Evolutionary conservation across 1,140 invertebrate species (phyloP), one percentile per base, ranked within the genome.

Genomic region (Psilanteris sp.): DNA sequence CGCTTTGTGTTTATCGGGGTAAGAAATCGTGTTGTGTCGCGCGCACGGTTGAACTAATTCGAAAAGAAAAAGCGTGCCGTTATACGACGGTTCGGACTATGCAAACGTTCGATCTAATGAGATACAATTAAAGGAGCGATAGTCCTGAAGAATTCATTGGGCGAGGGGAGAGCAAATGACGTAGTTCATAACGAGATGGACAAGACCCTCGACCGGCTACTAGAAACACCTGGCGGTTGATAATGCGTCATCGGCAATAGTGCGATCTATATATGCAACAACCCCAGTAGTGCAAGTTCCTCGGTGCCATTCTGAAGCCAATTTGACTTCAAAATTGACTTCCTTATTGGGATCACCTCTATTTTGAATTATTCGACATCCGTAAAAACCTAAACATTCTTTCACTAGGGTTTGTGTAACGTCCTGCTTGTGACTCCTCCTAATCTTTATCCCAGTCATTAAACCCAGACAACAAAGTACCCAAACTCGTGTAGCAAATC

Each of bases 31-130:
- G 9, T 20, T 46, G 14, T 41, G 22, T 31, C 32, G 48, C n/a
- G 29, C 26, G 16, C 39, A 6, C 32, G 32, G 31, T 14, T 46
- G 14, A 62, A 62, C 57, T 62, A 62, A 57, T 62, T 72, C 24
- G 36, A 72, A 72, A 55, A 55, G 16, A 54, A 72, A 37, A 20
- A 55, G 14, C 46, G 39, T 46, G 55, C 67, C 48, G 57, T 72
- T 72, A 72, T 54, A 54, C 48, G 67, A 72, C 24, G 57, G 31
- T 52, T 50, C 32, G 31, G 24, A 7, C 36, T 55, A 75, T 70
- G 43, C 77, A 74, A 59, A 37, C 64, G 50, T 79, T 73, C 73
- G 74, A 82, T 80, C 57, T 80, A 81, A 82, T 83, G 79, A 81
- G 79, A 81, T 77, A 77, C 77, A 79, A 78, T 72, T 67, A 78